Evolutionary conservation across 2,113 vertebrate genomes (phyloP), one percentile per base, ranked within the genome.

Genomic region (Lethenteron reissneri): DNA sequence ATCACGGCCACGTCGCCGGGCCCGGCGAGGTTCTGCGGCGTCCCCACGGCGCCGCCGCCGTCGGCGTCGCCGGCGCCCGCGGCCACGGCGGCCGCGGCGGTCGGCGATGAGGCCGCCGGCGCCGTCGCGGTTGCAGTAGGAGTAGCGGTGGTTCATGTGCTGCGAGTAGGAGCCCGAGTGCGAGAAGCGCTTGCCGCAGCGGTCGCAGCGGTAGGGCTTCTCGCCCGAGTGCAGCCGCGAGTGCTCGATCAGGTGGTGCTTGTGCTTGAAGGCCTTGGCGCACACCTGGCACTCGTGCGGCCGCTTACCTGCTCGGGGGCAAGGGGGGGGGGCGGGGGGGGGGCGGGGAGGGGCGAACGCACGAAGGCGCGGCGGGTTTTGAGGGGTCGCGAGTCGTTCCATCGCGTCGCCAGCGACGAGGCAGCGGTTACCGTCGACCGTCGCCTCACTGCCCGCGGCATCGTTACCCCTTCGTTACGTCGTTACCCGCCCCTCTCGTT

Each of bases 111-210:
- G 77, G 56, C 8, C 57, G 8, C 21, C 71, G 25, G 41, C 71
- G 25, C 56, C 58, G 76, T 84, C 83, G 62, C 80, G 82, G 76
- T 81, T 82, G 78, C 84, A 87, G 79, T 85, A 85, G 9, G 84
- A 84, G 58, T 87, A 87, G 73, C 85, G 84, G 76, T 87, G 85
- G 80, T 87, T 87, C 85, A 87, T 87, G 77, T 87, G 85, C 78
- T 87, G 85, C 3, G 84, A 86, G 79, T 85, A 87, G 11, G 85
- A 87, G 72, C 85, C 85, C 0, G 85, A 87, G 78, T 87, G 85
- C 8, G 85, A 87, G 80, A 87, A 87, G 68, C 84, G 83, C 57
- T 87, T 87, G 73, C 85, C 84, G 5, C 85, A 87, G 74, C 84
- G 84, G 76, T 86, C 83, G 76, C 85, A 87, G 76, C 82, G 80